A percentile compares a stretch with the other conserved stretches of the same genome.
Conservation (phyloP, 35 echinoderm and acorn worm genomes). For the Apostichopus japonicus region DNA sequence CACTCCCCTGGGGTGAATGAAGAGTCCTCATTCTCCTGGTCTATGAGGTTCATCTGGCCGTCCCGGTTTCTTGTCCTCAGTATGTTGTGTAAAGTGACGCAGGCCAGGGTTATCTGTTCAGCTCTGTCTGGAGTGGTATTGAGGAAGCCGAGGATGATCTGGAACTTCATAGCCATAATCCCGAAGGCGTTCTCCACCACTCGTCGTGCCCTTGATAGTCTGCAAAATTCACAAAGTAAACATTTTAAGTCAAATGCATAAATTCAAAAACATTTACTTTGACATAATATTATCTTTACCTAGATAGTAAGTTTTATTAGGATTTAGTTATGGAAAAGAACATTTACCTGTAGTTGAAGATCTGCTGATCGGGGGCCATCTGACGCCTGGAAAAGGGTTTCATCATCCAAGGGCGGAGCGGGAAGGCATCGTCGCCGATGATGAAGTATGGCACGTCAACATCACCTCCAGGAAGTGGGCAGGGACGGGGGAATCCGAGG, state of each 20-base stretch:
- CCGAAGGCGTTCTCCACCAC: slow-evolving; percentile 51
- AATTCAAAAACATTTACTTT: too few species aligned
- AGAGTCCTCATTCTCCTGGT: too few species aligned
- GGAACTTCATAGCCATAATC: slow-evolving; percentile 33
- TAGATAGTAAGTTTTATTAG: too few species aligned
- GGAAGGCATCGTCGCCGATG: slow-evolving; percentile 34
- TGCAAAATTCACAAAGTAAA: too few species aligned
- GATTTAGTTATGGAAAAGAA: too few species aligned
- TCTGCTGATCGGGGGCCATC: neutral
- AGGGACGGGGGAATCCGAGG: slow-evolving; percentile 29
- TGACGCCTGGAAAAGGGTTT: neutral
- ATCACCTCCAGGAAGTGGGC: neutral
- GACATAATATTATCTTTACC: too few species aligned
- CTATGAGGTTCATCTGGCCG: neutral
- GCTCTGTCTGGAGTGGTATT: neutral
- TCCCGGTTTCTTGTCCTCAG: neutral
- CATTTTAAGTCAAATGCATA: too few species aligned
- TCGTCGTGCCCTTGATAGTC: neutral
- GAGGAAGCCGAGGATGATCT: slow-evolving; percentile 36
- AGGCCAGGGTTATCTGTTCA: neutral
- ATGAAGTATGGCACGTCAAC: slow-evolving; percentile 27
- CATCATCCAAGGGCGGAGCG: neutral
- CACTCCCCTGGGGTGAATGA: neutral
- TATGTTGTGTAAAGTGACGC: neutral
- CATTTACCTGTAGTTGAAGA: slow-evolving; percentile 30